Evolutionary conservation across 2,888 invertebrate genomes (phyloP).

Genomic region (Microctonus aethiopoides): DNA sequence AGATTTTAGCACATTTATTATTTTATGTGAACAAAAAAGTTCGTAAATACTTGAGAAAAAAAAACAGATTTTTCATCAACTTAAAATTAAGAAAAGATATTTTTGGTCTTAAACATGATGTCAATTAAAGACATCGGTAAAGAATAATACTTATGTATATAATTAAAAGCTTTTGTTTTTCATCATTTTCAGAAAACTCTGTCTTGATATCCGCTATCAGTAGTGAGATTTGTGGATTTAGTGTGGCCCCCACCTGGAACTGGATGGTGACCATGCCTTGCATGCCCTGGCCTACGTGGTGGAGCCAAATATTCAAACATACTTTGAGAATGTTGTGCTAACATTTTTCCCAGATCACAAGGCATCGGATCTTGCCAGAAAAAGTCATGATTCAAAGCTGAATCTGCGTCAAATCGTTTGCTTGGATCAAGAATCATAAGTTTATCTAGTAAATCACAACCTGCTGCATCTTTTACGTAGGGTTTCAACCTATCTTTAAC

Average conservation of each 20-base stretch:
- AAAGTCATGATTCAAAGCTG: constrained; percentile 93
- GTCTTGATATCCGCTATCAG: constrained; percentile 69
- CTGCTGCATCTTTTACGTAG: constrained; percentile 89
- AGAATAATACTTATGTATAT: no score
- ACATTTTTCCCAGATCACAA: constrained; percentile 86
- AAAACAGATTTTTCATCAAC: no score
- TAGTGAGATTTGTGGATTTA: constrained; percentile 70
- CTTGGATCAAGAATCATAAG: constrained; percentile 87
- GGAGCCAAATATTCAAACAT: constrained; percentile 93
- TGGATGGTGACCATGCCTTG: constrained; percentile 74
- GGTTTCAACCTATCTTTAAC: constrained; percentile 76
- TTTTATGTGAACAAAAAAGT: no score
- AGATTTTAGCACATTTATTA: no score
- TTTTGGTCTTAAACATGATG: no score
- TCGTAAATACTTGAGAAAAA: no score
- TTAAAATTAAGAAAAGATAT: no score
- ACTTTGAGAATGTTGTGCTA: constrained; percentile 86
- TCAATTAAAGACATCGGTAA: no score
- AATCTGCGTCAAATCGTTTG: constrained; percentile 85
- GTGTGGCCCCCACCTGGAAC: constrained; percentile 67
- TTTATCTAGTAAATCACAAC: constrained; percentile 90
- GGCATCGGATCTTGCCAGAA: constrained; percentile 98
- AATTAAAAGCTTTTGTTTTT: no score
- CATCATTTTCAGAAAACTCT: neutral
- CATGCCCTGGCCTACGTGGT: constrained; percentile 63